Base-by-base conservation (phyloP, 2,888 invertebrate species). In the Aleiodes leptofemur region DNA sequence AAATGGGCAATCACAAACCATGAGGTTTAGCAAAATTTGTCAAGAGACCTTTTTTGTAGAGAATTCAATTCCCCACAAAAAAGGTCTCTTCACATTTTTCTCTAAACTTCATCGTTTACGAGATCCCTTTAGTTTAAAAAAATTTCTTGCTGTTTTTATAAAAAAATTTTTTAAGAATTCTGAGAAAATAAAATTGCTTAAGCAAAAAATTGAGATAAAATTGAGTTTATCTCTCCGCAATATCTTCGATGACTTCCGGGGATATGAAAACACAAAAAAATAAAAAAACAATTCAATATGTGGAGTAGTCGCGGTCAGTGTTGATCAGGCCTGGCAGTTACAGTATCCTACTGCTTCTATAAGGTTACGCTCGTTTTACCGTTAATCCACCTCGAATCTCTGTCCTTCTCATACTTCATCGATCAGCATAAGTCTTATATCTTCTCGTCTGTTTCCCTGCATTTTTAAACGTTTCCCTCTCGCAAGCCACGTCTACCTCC, bases 321-420 rank as follows among this genome's bases (percentile, higher is more conserved):
- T 64, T 64, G 70, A 43, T 79, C 77, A 34, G 79, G 74, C 76
- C 75, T 76, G 64, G 72, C 73, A 71, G 72, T 70, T 78, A 56
- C 77, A 70, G 73, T 76, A 78, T 69, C 77, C 74, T 70, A 74
- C 80, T 78, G 80, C 78, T 77, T 80, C 84, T 84, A 84, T 86
- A 87, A 87, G 85, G 84, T 85, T 86, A 85, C 81, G 80, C 80
- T 78, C 81, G 61, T 74, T 73, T 72, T 86, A 87, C 87, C 87
- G 87, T 87, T 87, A 87, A 85, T 78, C 80, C 82, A 82, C 82
- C 83, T 82, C 69, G 77, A 80, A 66, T 70, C 75, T 72, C 78
- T 80, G 70, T 79, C 79, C 76, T 81, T 78, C 77, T 79, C 82
- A 80, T 81, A 82, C 82, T 81, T 55, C 48, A 14, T 71, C 71